Percentiles rank a stretch among this genome's conserved stretches.
Conservation (phyloP, 2,888 invertebrate genomes). For the Cephalotes varians region DNA sequence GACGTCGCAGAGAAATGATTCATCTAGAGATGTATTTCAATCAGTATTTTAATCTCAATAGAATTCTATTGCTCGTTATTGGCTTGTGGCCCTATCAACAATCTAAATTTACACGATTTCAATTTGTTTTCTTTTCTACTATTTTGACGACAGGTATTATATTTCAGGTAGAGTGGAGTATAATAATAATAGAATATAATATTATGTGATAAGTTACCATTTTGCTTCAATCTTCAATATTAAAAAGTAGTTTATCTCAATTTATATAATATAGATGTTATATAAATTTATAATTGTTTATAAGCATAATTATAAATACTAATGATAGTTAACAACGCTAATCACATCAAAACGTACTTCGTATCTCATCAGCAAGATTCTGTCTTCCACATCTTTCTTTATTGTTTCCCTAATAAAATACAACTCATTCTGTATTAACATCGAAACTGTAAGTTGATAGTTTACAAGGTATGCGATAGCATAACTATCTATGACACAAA, state of each 20-base stretch:
- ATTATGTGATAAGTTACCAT: not conserved
- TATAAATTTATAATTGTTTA: not conserved
- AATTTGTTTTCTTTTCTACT: not conserved
- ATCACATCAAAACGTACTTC: not conserved
- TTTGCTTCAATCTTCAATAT: not conserved
- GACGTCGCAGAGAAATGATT: not conserved
- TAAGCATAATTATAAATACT: not conserved
- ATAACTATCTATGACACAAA: not conserved
- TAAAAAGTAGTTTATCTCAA: not conserved
- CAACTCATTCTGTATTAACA: not conserved
- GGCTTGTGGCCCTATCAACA: conserved; percentile 20
- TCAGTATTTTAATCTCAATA: not conserved
- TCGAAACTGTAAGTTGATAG: not conserved
- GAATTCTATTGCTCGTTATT: not conserved
- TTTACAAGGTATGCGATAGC: not conserved
- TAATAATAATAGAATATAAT: not conserved
- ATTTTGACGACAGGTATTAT: not conserved
- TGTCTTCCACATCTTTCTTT: not conserved
- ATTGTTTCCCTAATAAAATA: not conserved
- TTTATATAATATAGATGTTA: not conserved
- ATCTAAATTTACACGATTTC: conserved; percentile 5
- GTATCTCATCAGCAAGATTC: not conserved
- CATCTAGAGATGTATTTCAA: not conserved
- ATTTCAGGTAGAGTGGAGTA: conserved; percentile 3
- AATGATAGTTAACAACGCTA: not conserved